Base-by-base conservation (phyloP, 2,113 vertebrate species). In the Rhizomys pruinosus region DNA sequence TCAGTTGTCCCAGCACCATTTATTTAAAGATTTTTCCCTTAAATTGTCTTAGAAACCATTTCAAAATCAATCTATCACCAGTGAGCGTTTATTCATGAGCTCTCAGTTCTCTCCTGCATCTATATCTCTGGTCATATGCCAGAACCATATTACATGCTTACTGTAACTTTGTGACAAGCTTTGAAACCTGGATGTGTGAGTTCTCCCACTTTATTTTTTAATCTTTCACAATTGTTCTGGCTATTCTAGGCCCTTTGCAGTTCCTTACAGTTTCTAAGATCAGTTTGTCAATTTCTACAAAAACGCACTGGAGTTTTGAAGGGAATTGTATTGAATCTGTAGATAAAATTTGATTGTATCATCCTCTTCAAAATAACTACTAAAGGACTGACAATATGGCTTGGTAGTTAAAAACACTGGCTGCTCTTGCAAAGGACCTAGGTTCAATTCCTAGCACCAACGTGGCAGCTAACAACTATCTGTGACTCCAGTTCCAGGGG, bases 181-280 rank as follows among this genome's bases (percentile, higher is more conserved):
- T 78, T 69, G 25, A 92, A 84, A 72, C 84, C 25, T 34, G 55
- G 52, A 87, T 79, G 10, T 27, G 4, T 63, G 71, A 52, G 34
- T 39, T 25, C 73, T 78, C 52, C 44, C 72, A 81, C 20, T 89
- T 71, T 64, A 7, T 64, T 71, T 29, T 94, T 42, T 52, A 52
- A n/a, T 61, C 89, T 91, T 93, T 52, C 34, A 55, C 52, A 44
- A 78, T 77, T 61, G 73, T 84, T 85, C 29, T 79, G 59, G 34
- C 4, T 90, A 7, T 73, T 72, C 34, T 85, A 11, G 25, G 9
- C 10, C 34, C 1, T 34, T 55, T 42, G 19, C 10, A n/a, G n/a
- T n/a, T n/a, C n/a, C n/a, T n/a, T n/a, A n/a, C n/a, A n/a, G n/a
- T 87, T 69, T 77, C 84, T 61, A 5, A 63, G 19, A 52, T 52